Conservation (phyloP, 1,140 invertebrate species). For the Diplogasteroides magnus region DNA sequence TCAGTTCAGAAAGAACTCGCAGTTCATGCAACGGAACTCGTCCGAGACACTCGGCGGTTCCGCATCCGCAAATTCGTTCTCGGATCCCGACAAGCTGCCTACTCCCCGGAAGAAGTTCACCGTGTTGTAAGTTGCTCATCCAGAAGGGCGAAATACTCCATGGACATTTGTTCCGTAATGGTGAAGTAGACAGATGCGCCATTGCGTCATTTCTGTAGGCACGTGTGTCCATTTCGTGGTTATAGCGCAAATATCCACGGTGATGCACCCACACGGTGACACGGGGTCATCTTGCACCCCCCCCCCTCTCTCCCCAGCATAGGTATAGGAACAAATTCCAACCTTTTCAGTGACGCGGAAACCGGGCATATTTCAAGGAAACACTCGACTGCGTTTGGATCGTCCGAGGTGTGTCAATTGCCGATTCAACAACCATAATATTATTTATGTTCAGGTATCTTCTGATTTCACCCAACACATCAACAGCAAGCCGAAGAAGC, state of each 20-base stretch:
- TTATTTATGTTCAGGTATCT: background rate
- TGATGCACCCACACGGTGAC: too few species aligned
- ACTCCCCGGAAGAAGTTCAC: slow-evolving; percentile 53
- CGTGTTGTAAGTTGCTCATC: slow-evolving; percentile 39
- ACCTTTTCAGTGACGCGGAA: slow-evolving; percentile 14
- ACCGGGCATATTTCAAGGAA: slow-evolving; percentile 23
- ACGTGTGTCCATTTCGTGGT: background rate
- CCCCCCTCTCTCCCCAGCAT: too few species aligned
- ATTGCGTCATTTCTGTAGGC: background rate
- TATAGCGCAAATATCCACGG: slow-evolving; percentile 2
- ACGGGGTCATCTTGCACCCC: too few species aligned
- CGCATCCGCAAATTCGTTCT: too few species aligned
- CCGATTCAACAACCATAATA: background rate
- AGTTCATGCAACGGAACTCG: too few species aligned
- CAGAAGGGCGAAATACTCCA: background rate
- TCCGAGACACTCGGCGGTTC: too few species aligned
- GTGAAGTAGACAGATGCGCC: background rate
- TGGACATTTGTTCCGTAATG: background rate
- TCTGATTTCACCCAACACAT: background rate
- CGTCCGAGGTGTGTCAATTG: background rate
- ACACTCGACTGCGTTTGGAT: background rate
- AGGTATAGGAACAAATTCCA: too few species aligned
- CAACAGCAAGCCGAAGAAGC: slow-evolving; percentile 9
- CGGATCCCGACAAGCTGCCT: too few species aligned
- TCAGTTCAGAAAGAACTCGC: too few species aligned